Evolutionary conservation across 2,888 invertebrate genomes (phyloP), one percentile per base, ranked within the genome.

Genomic region (Dermolepida albohirtum): DNA sequence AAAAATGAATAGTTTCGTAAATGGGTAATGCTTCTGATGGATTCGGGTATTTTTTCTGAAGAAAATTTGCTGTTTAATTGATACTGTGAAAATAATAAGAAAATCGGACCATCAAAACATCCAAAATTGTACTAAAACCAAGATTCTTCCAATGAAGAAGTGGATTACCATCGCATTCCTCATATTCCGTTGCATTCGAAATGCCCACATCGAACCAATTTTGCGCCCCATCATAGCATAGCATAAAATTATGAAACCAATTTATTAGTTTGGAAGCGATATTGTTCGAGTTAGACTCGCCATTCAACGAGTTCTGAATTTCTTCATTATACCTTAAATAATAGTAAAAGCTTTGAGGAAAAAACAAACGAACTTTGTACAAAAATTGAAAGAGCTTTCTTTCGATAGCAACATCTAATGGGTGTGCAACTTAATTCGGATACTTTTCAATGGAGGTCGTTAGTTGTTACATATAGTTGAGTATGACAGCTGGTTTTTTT

Each of bases 101-200:
- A 54, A 54, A 44, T 66, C 47, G 27, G 44, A 92, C 92, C 88
- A 89, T 85, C 70, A 95, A 83, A 51, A 93, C 76, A 74, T 90
- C 87, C 54, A 95, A 82, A 68, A 94, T 83, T 1, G 85, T 89
- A 70, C 84, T 86, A 77, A 88, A 94, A 1, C 93, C 93, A 70
- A 85, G 87, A 63, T 88, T 87, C 74, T 90, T 92, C 94, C 93
- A 95, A 76, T 91, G 89, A 2, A 92, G 83, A 74, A 90, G 80
- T 12, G 84, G 82, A 76, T 93, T 89, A 0, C 95, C 95, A 7
- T 90, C 89, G 77, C 92, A 92, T 0, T 84, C 82, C 87, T 88
- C 85, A 77, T 89, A 90, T 71, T 90, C 88, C 1, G 85, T 80
- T 43, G 89, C 83, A 0, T 90, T 89, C 68, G 83, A 83, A 0